Evolutionary conservation across 2,888 invertebrate species (phyloP).

Genomic region (Pycnomerus fuliginosus): DNA sequence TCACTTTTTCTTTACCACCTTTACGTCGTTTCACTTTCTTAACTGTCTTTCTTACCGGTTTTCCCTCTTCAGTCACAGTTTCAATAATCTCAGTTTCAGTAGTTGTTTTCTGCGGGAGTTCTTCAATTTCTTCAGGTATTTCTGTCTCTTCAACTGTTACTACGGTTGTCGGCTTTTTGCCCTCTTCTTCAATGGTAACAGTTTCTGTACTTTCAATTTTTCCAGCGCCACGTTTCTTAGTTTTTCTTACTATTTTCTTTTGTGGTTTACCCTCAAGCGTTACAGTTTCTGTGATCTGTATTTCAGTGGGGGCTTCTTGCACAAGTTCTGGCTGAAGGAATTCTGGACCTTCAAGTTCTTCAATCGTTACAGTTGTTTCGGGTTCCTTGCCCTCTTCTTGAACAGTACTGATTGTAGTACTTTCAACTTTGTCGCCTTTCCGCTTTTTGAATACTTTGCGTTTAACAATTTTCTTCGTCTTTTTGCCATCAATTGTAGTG

Average conservation of each 20-base stretch:
- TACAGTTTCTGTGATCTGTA: conserved; percentile 25
- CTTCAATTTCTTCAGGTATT: conserved; percentile 28
- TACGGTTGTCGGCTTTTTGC: conserved; percentile 40
- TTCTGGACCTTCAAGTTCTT: conserved; percentile 42
- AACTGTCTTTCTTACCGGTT: conserved; percentile 44
- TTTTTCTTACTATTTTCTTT: conserved; percentile 42
- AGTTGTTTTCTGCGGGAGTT: conserved; percentile 35
- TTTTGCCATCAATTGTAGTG: conserved; percentile 23
- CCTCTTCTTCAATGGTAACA: conserved; percentile 45
- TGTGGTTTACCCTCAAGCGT: conserved; percentile 46
- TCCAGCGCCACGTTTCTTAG: conserved; percentile 41
- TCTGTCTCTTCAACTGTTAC: conserved; percentile 33
- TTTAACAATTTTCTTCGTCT: conserved; percentile 39
- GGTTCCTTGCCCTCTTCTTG: conserved; percentile 40
- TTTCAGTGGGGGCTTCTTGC: conserved; percentile 33
- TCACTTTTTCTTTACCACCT: conserved; percentile 47
- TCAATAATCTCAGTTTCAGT: conserved; percentile 35
- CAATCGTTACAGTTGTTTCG: conserved; percentile 35
- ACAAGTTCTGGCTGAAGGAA: conserved; percentile 42
- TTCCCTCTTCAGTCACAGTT: conserved; percentile 48
- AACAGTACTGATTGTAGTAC: conserved; percentile 40
- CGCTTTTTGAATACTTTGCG: conserved; percentile 46
- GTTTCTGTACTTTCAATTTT: conserved; percentile 43
- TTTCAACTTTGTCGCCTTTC: conserved; percentile 45
- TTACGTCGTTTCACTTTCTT: conserved; percentile 41